phyloP scores from a whole-genome alignment of 2,797 vertebrate species.

The Phoebastria nigripes region DNA sequence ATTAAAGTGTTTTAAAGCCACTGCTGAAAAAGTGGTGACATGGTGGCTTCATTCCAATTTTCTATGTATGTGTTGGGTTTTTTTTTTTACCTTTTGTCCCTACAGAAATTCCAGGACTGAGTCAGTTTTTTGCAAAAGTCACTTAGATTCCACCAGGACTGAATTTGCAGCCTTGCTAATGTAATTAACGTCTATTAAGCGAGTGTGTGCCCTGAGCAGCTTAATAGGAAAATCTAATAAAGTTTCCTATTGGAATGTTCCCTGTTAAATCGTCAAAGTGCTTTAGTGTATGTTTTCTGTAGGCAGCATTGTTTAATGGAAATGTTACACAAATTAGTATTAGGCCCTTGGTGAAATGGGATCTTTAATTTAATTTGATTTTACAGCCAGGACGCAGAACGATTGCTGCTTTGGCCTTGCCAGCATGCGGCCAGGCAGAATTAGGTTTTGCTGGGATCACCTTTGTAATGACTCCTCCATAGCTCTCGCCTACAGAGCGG shows the following conservation, averaged over 20 bases:
- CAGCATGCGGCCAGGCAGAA: constrained; percentile 48
- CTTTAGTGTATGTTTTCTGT: constrained; percentile 43
- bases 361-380: constrained; percentile 76
- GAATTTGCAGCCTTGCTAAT: constrained; percentile 61
- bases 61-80: not conserved
- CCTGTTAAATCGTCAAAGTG: constrained; percentile 20
- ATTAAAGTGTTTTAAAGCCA: not conserved
- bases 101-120: constrained; percentile 1
- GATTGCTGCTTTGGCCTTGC: not conserved
- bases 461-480: constrained; percentile 49
- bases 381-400: constrained; percentile 40
- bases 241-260: constrained; percentile 60
- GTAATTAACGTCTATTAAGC: constrained; percentile 64
- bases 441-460: constrained; percentile 50
- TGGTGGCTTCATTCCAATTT: not conserved
- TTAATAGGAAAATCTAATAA: constrained; percentile 74
- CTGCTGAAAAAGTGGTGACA: not conserved
- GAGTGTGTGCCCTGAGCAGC: not conserved
- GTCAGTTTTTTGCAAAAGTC: constrained; percentile 47
- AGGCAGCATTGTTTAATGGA: constrained; percentile 71
- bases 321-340: constrained; percentile 75
- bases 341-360: constrained; percentile 67
- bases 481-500: not conserved
- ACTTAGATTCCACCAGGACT: constrained; percentile 34
- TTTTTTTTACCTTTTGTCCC: not conserved